Evolutionary conservation across 2,113 vertebrate genomes (phyloP).

Genomic region (Menidia beryllina): DNA sequence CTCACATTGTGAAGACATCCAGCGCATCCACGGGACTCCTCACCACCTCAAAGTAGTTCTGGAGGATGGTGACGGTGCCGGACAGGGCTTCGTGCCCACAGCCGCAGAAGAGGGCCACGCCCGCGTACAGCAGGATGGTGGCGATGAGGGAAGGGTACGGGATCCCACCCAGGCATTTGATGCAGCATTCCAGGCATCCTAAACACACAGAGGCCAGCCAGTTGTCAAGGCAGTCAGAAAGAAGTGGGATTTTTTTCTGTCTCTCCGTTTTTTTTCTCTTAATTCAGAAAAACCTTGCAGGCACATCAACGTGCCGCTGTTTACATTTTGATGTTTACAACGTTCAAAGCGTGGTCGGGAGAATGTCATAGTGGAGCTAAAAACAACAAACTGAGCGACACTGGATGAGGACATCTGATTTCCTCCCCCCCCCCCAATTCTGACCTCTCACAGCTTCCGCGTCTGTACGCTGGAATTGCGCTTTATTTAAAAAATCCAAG

Average conservation of each 20-base stretch:
- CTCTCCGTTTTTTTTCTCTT: no score
- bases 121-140: conserved; percentile 96
- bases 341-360: conserved; percentile 16
- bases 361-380: neutral
- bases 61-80: conserved; percentile 96
- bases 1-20: conserved; percentile 98
- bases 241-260: neutral
- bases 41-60: conserved; percentile 97
- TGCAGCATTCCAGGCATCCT: conserved; percentile 98
- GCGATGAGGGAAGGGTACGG: conserved; percentile 96
- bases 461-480: neutral
- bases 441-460: neutral
- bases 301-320: conserved; percentile 13
- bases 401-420: neutral
- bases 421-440: neutral
- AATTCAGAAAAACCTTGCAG: conserved; percentile 28
- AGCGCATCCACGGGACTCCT: conserved; percentile 91
- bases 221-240: neutral
- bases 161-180: conserved; percentile 98
- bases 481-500: neutral
- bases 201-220: neutral
- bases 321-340: conserved; percentile 19
- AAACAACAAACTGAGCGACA: neutral
- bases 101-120: conserved; percentile 96
- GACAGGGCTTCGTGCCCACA: conserved; percentile 97